These are phyloP conservation scores for Urosaurus nigricauda DNA, from an alignment of 2,797 vertebrate genomes.

Conservation along the genomic window DNA sequence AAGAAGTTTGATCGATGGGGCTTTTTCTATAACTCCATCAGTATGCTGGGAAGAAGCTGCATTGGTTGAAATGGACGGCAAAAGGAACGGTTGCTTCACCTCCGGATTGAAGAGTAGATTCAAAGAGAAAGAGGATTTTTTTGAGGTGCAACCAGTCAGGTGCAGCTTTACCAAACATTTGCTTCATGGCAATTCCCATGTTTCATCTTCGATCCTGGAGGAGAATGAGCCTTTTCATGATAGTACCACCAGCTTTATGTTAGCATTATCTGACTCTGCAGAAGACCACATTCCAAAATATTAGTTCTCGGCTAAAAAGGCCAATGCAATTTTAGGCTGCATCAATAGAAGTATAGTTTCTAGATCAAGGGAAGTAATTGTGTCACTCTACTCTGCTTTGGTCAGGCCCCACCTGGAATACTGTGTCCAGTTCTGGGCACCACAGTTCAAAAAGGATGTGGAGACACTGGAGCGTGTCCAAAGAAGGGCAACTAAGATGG, in stretches of 20 bases:
- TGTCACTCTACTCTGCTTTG: no score
- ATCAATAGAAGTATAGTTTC: no score
- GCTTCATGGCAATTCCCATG: background rate
- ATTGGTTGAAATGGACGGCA: background rate
- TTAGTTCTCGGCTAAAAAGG: no score
- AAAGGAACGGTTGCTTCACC: background rate
- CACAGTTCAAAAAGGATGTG: no score
- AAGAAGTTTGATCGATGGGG: background rate
- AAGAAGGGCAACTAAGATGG: no score
- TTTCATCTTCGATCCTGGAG: background rate
- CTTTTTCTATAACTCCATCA: background rate
- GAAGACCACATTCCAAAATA: background rate
- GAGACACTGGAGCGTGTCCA: no score
- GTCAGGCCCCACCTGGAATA: no score
- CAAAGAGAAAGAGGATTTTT: background rate
- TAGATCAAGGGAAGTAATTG: no score
- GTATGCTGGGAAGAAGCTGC: background rate
- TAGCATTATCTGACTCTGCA: fast-evolving
- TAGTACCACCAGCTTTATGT: background rate
- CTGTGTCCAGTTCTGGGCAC: no score
- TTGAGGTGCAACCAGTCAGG: background rate
- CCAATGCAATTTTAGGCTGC: no score
- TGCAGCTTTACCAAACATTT: background rate
- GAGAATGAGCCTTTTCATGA: background rate
- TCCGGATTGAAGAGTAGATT: background rate